Evolutionary conservation across 1,140 invertebrate genomes (phyloP).

Genomic region (Cherax quadricarinatus): DNA sequence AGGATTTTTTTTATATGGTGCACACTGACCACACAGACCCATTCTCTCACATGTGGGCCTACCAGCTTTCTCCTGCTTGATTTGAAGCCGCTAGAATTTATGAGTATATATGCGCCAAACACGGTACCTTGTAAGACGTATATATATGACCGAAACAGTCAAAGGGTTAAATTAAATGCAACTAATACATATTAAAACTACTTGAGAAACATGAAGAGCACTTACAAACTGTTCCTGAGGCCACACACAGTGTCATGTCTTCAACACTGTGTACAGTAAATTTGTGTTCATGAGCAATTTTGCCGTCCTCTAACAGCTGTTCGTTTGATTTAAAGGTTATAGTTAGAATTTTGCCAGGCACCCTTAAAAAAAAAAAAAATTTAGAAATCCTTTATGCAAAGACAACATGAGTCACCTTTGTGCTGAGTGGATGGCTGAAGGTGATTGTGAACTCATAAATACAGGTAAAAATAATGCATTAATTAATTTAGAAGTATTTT

Average conservation of each 20-base stretch:
- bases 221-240: slow-evolving; percentile 80
- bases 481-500: no score
- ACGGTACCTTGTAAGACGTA: no score
- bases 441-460: not conserved
- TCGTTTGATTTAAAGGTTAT: slow-evolving; percentile 34
- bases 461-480: no score
- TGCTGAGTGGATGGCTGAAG: not conserved
- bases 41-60: no score
- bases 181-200: no score
- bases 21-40: no score
- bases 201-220: not conserved
- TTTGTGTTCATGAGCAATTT: slow-evolving; percentile 91
- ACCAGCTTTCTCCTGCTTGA: no score
- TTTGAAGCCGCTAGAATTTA: no score
- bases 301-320: slow-evolving; percentile 48
- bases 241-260: slow-evolving; percentile 91
- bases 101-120: no score
- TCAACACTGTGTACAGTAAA: slow-evolving; percentile 92
- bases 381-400: not conserved
- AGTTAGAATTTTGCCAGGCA: slow-evolving; percentile 31
- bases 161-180: no score
- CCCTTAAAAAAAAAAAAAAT: slow-evolving; percentile 21
- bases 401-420: not conserved
- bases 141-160: no score
- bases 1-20: no score